Percentiles rank a stretch among this genome's conserved stretches.
Conservation (phyloP, 2,888 invertebrate genomes). For the Sturmia bella region DNA sequence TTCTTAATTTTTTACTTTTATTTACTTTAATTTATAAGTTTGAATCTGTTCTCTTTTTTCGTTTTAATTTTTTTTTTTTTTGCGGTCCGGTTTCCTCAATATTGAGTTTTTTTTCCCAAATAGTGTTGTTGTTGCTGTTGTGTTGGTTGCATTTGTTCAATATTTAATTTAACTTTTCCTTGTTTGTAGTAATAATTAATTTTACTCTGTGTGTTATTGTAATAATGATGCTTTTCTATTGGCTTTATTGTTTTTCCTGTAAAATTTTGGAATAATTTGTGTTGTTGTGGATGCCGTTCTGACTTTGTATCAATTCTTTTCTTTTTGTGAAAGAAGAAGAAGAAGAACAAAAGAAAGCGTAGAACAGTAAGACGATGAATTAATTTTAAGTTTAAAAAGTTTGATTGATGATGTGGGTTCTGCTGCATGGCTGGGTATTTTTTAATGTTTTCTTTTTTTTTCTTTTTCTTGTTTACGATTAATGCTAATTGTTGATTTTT, state of each 20-base stretch:
- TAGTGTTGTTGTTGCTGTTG: slow-evolving; percentile 26
- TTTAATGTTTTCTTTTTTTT: slow-evolving; percentile 42
- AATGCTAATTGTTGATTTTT: slow-evolving; percentile 70
- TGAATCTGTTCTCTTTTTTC: too few relatives aligned
- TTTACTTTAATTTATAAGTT: slow-evolving; percentile 71
- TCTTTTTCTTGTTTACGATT: slow-evolving; percentile 58
- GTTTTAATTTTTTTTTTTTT: slow-evolving; percentile 25
- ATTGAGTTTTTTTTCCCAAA: slow-evolving; percentile 13
- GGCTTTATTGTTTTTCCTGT: slow-evolving; percentile 44
- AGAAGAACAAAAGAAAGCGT: slow-evolving; percentile 27
- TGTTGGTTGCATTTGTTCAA: slow-evolving; percentile 23
- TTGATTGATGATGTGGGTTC: slow-evolving; percentile 52
- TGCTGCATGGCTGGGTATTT: slow-evolving; percentile 56
- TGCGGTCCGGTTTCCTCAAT: slow-evolving; percentile 68
- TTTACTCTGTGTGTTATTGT: slow-evolving; percentile 57
- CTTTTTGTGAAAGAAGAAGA: not conserved
- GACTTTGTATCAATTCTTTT: slow-evolving; percentile 31
- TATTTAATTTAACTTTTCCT: slow-evolving; percentile 73
- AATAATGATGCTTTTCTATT: slow-evolving; percentile 18
- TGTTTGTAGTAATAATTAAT: slow-evolving; percentile 62
- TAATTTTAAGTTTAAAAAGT: slow-evolving; percentile 53
- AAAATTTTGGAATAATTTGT: slow-evolving; percentile 56
- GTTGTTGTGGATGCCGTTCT: slow-evolving; percentile 40
- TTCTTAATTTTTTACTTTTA: slow-evolving; percentile 66
- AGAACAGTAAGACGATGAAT: slow-evolving; percentile 51